phyloP scores from a whole-genome alignment of 1,140 invertebrate species.

The Musca domestica region DNA sequence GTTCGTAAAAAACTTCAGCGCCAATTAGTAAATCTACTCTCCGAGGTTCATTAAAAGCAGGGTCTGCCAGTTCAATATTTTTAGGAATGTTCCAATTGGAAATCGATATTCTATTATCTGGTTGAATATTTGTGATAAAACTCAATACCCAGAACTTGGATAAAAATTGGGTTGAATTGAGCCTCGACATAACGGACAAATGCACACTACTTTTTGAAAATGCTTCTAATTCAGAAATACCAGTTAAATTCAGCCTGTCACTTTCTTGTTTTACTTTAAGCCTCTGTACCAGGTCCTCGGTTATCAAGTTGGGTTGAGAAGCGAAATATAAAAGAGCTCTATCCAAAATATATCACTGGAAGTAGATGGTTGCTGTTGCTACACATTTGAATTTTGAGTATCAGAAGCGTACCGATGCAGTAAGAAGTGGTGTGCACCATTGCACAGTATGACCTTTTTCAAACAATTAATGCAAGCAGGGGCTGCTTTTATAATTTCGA shows the following conservation, averaged over 20 bases:
- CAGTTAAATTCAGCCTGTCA: neutral
- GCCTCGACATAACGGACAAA: neutral
- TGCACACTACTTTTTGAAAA: neutral
- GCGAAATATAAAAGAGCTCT: constrained; percentile 8
- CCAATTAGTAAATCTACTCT: no score
- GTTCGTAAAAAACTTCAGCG: no score
- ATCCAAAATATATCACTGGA: neutral
- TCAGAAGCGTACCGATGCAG: neutral
- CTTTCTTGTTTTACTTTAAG: neutral
- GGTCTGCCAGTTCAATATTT: constrained; percentile 34
- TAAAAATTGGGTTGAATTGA: neutral
- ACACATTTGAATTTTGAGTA: neutral
- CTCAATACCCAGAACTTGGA: constrained; percentile 2
- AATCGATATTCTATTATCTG: neutral
- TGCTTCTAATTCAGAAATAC: neutral
- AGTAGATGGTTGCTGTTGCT: neutral
- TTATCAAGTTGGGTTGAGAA: constrained; percentile 20
- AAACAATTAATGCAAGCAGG: constrained; percentile 13
- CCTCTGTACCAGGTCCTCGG: no score
- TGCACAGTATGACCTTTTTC: constrained; percentile 2
- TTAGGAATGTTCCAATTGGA: constrained; percentile 28
- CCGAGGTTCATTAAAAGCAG: constrained; percentile 27
- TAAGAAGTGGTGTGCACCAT: constrained; percentile 3
- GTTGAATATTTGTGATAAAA: constrained; percentile 10
- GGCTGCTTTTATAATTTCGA: neutral